Evolutionary conservation across 2,888 invertebrate genomes (phyloP), one percentile per base, ranked within the genome.

Genomic region (Hipparchia semele): DNA sequence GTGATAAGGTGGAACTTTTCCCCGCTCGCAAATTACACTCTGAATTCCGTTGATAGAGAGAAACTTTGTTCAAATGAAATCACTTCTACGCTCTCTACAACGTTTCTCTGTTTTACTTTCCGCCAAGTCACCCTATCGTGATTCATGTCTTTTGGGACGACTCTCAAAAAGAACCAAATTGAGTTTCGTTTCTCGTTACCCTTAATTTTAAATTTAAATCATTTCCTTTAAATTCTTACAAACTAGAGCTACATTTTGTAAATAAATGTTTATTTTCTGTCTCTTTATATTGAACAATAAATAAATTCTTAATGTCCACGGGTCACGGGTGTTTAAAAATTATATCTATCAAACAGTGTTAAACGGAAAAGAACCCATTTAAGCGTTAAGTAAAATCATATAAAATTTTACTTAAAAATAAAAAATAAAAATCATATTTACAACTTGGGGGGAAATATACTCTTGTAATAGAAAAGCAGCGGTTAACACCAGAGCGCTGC

Each of bases 1-100:
- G 87, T 90, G 92, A 92, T 93, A 93, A 92, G 90, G 85, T 86
- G 80, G 87, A 92, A 92, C 87, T 93, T 91, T 89, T 86, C 84
- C 89, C 84, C 85, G 85, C 87, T 91, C 87, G 86, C 90, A 91
- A 93, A 93, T 93, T 92, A 92, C 88, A 86, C 87, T 85, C 88
- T 85, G 90, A 91, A 90, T 90, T 91, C 87, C 86, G 86, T 88
- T 90, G 90, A 91, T 92, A 91, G 89, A 90, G 89, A 88, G 87
- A 90, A 92, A 91, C 88, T 92, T 91, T 87, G 85, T 86, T 88
- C 82, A 87, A 90, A 91, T 89, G 87, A 90, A 91, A 91, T 91
- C 87, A 89, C 89, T 91, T 90, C 83, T 87, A 86, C 83, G 85
- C 86, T 86, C 83, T 86, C 86, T 85, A 83, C 84, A 84, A 80